Evolutionary conservation across 2,797 vertebrate species (phyloP).

Genomic region (Liasis olivaceus): DNA sequence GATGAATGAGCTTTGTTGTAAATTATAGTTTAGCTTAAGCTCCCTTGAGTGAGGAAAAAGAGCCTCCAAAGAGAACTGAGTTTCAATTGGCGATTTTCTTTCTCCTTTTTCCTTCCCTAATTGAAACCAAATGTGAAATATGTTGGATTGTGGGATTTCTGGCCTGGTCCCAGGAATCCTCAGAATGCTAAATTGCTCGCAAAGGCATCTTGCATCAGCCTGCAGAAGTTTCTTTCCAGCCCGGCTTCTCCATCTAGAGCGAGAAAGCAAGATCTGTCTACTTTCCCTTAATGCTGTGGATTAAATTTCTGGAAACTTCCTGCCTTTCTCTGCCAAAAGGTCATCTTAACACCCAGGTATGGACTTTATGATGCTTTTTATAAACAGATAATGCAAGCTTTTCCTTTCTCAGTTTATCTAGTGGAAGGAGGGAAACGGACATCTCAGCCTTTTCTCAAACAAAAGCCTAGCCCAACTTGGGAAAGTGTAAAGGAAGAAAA

Average conservation of each 20-base stretch:
- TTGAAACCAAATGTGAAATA: constrained; percentile 92
- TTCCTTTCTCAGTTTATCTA: background rate
- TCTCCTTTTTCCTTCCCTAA: constrained; percentile 76
- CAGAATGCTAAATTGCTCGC: constrained; percentile 82
- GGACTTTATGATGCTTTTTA: background rate
- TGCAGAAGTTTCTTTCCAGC: constrained; percentile 67
- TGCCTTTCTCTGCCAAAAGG: background rate
- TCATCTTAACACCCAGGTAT: constrained; percentile 55
- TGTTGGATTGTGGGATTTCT: constrained; percentile 89
- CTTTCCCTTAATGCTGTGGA: constrained; percentile 38
- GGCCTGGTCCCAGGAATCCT: constrained; percentile 82
- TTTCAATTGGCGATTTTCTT: constrained; percentile 76
- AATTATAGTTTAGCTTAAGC: constrained; percentile 74
- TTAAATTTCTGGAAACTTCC: constrained; percentile 26
- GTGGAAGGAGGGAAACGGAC: background rate
- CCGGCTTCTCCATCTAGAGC: constrained; percentile 51
- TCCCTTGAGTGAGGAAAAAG: constrained; percentile 79
- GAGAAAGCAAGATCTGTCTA: constrained; percentile 36
- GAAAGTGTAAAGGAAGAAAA: background rate
- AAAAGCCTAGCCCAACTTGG: background rate
- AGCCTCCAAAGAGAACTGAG: constrained; percentile 74
- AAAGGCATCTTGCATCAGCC: constrained; percentile 95
- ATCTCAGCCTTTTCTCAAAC: background rate
- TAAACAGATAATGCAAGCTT: background rate
- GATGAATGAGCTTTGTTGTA: constrained; percentile 78